Percentiles rank a stretch among this genome's conserved stretches.
phyloP scores from a whole-genome alignment of 2,797 vertebrate genomes.

The Poecilia picta region DNA sequence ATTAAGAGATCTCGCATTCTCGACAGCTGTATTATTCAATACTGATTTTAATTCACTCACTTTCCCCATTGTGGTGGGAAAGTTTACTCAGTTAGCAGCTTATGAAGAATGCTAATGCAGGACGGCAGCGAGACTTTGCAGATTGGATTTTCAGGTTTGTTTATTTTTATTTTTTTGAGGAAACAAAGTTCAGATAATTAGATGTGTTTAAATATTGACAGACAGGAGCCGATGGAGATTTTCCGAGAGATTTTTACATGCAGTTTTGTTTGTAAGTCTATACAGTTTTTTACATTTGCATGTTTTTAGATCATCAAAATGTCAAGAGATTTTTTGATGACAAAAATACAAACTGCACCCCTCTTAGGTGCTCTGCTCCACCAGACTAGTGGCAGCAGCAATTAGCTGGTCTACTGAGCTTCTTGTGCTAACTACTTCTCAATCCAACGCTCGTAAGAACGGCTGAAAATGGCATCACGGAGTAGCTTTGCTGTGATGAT shows the following conservation, averaged over 20 bases:
- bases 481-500: too few relatives aligned
- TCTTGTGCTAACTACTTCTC: too few relatives aligned
- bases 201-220: conserved; percentile 3
- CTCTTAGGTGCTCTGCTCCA: not conserved
- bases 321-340: not conserved
- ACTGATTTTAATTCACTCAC: conserved; percentile 32
- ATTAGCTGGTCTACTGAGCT: too few relatives aligned
- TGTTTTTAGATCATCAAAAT: not conserved
- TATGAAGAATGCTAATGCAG: conserved; percentile 14
- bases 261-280: not conserved
- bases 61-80: conserved; percentile 13
- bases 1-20: conserved; percentile 38
- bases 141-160: conserved; percentile 6
- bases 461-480: too few relatives aligned
- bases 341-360: not conserved
- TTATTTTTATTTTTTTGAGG: conserved; percentile 11
- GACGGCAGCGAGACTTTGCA: conserved; percentile 2
- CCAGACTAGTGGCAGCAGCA: too few relatives aligned
- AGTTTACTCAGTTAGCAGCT: conserved; percentile 11
- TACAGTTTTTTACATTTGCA: not conserved
- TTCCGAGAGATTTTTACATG: conserved; percentile 4
- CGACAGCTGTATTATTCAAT: conserved; percentile 27
- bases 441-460: too few relatives aligned
- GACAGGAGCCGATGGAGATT: not conserved
- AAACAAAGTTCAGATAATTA: conserved; percentile 18